Evolutionary conservation across 2,888 invertebrate genomes (phyloP), one percentile per base, ranked within the genome.

Genomic region (Drosophila neutralis): DNA sequence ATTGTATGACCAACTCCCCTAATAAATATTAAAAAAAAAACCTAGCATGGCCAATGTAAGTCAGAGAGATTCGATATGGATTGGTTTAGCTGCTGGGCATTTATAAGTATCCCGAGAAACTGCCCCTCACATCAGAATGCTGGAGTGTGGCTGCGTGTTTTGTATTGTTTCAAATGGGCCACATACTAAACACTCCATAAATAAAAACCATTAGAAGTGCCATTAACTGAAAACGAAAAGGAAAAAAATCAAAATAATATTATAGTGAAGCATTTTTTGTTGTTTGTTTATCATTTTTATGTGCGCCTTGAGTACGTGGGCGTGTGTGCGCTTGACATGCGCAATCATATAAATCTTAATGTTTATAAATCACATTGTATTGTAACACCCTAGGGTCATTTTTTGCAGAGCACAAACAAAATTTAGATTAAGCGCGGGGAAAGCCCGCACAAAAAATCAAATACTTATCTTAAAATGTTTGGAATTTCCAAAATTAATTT

Each of bases 161-260:
- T 77, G 49, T 73, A 77, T 75, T 90, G 82, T 86, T 90, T 90
- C 77, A 69, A 78, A 82, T 82, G 75, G 71, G 36, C 56, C 61
- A 72, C 60, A 56, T 84, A 90, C 86, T 91, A 91, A 91, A 91
- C 92, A 91, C 91, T 89, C 89, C 87, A 91, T 91, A 91, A 91
- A 89, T 80, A 90, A 88, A 88, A 82, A 82, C 83, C 83, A 85
- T 85, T 85, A 82, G 75, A 74, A 64, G 76, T 68, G 74, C 79
- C 83, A 82, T 81, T 82, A 83, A 83, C 35, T 83, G 38, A 35
- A 42, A 51, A 54, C 36, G 36, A 38, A 49, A 45, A 61, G 51
- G 57, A 76, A 82, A 77, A 76, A n/a, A 48, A 49, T 56, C 61
- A 48, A 60, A 76, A 82, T 78, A 80, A 85, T 86, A 78, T 79